Conservation (phyloP, 2,113 vertebrate species). For the Theristicus caerulescens region DNA sequence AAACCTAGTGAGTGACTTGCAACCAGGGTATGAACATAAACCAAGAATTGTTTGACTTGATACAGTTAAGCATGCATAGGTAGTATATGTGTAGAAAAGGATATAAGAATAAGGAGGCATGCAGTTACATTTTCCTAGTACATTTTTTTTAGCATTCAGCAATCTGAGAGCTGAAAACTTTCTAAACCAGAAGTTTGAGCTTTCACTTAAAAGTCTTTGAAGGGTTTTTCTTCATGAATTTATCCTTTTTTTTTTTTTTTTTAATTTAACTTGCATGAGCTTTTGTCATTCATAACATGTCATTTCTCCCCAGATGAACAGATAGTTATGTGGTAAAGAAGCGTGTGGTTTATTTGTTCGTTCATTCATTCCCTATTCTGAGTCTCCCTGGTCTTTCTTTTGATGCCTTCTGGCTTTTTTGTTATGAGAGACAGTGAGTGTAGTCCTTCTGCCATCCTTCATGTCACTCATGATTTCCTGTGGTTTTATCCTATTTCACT, state of each 20-base stretch:
- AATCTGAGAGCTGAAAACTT: background rate
- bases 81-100: background rate
- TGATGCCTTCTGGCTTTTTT: background rate
- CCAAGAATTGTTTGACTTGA: background rate
- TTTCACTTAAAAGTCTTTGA: background rate
- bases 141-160: background rate
- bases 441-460: background rate
- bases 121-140: background rate
- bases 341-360: background rate
- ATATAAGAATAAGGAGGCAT: background rate
- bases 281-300: background rate
- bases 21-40: background rate
- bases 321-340: background rate
- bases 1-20: background rate
- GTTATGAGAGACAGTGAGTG: background rate
- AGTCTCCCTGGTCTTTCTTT: background rate
- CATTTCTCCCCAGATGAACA: background rate
- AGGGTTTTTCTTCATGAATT: background rate
- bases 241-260: background rate
- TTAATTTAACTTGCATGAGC: background rate
- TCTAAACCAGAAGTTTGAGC: background rate
- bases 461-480: background rate
- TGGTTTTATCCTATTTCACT: background rate
- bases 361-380: background rate
- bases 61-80: background rate